phyloP scores from a whole-genome alignment of 2,113 vertebrate species.

The Rhombomys opimus region DNA sequence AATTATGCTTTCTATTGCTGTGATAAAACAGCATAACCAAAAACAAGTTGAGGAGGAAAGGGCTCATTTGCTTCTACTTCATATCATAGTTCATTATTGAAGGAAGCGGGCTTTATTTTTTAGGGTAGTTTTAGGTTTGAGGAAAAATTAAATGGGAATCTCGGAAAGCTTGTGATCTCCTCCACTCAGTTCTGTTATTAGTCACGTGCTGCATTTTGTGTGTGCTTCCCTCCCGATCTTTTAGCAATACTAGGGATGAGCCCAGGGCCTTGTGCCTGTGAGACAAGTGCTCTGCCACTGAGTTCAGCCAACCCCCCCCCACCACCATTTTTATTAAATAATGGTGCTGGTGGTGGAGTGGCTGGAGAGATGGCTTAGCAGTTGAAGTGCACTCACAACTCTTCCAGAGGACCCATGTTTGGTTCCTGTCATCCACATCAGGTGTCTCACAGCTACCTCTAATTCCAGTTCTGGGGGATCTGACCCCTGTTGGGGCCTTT shows the following conservation, averaged over 20 bases:
- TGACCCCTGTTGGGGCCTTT: not conserved
- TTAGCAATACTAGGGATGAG: too few relatives aligned
- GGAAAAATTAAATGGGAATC: slow-evolving; percentile 21
- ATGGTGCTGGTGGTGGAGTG: not conserved
- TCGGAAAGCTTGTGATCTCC: not conserved
- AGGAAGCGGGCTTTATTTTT: not conserved
- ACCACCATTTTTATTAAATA: too few relatives aligned
- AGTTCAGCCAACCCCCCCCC: not conserved
- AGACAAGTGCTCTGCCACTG: not conserved
- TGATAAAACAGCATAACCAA: not conserved
- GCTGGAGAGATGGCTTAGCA: not conserved
- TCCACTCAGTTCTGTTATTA: not conserved
- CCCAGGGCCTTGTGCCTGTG: not conserved
- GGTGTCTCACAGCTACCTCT: not conserved
- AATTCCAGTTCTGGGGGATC: not conserved
- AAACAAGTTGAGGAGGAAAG: not conserved
- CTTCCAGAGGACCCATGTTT: not conserved
- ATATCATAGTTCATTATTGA: not conserved
- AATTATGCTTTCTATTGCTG: not conserved
- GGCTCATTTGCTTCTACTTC: too few relatives aligned
- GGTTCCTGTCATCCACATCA: not conserved
- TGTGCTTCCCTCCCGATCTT: not conserved
- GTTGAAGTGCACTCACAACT: not conserved
- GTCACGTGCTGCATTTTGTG: not conserved
- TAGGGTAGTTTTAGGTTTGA: not conserved